Base-by-base conservation (phyloP, 2,113 vertebrate genomes). In the Verasper variegatus region DNA sequence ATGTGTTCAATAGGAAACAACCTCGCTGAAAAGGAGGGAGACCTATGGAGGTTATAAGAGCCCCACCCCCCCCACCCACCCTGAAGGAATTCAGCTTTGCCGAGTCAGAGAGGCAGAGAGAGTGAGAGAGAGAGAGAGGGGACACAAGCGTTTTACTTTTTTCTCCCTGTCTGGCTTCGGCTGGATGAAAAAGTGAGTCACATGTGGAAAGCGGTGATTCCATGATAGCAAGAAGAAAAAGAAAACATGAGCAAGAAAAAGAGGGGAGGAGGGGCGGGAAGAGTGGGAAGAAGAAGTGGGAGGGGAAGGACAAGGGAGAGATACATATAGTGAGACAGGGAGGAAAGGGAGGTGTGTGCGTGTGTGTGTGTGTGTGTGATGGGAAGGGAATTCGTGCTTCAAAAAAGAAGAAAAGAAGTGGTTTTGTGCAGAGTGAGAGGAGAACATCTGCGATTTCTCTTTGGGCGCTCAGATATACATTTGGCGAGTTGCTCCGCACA, bases 151-250 rank as follows among this genome's bases (percentile, higher is more conserved):
- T 82, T 80, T 72, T 63, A 84, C 84, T 88, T 86, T 82, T 65
- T 65, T 74, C 68, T 15, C 23, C 74, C 79, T 71, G 89, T 90
- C 89, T 93, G 89, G 93, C 90, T 80, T 81, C 69, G 71, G 78
- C 83, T 86, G 67, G 81, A n/a, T 90, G 89, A 92, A 92, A 90
- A 88, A 93, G 75, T 94, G 91, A 93, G 89, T 94, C 92, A 92
- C 86, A 89, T 83, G 85, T 89, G 85, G 91, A 92, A 90, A 92
- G 86, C 66, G 81, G 77, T 59, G 64, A 87, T 80, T 80, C 81
- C 70, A 84, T 84, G 85, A 86, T 83, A 84, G 82, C 51, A 78
- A 82, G 76, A 58, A 66, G 64, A 70, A 69, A 24, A 59, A 47
- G 31, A 84, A 72, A 69, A 71, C 75, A 80, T 49, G 74, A 87